These are phyloP conservation scores for Hypotaenidia okinawae DNA, from an alignment of 2,797 vertebrate genomes.

Conservation along the genomic window DNA sequence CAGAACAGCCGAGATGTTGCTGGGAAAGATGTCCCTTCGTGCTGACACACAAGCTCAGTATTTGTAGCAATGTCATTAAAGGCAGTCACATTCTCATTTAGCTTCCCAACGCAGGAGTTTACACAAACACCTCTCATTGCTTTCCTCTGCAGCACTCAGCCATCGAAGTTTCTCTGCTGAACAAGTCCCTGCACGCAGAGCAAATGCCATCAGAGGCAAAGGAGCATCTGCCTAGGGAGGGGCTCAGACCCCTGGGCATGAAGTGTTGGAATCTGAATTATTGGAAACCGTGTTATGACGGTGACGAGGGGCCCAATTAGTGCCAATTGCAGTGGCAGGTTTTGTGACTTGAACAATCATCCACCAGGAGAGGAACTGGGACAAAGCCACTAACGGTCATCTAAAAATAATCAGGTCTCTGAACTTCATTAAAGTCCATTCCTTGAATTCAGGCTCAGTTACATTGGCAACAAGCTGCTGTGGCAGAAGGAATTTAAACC, in stretches of 20 bases:
- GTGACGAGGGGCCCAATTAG: neutral
- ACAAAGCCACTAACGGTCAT: neutral
- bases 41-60: neutral
- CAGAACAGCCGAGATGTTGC: neutral
- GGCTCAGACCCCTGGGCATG: neutral
- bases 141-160: neutral
- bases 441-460: conserved; percentile 4
- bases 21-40: rapidly evolving
- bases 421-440: neutral
- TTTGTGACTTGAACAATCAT: neutral
- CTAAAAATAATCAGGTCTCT: neutral
- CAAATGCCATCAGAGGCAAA: neutral
- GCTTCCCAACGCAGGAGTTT: neutral
- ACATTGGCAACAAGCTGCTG: neutral
- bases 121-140: neutral
- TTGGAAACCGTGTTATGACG: neutral
- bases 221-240: neutral
- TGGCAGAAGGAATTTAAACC: neutral
- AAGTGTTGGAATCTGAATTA: neutral
- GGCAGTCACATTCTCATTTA: neutral
- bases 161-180: neutral
- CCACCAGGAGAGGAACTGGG: neutral
- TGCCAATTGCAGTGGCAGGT: neutral
- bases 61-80: neutral
- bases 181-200: neutral